phyloP scores from a whole-genome alignment of 2,888 invertebrate genomes.

The Eilema depressum region DNA sequence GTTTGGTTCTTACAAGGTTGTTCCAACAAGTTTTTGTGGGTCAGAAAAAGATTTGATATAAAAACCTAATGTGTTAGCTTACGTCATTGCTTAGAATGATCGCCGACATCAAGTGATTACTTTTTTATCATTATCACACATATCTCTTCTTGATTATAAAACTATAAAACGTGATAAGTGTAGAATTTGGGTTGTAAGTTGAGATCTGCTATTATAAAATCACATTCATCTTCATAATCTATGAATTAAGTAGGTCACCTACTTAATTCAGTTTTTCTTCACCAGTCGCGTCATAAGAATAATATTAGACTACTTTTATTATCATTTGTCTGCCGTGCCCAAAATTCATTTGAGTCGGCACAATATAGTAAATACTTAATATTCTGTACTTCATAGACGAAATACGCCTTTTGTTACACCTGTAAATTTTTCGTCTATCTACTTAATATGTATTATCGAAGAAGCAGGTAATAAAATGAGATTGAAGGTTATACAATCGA shows the following conservation, averaged over 20 bases:
- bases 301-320: background rate
- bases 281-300: background rate
- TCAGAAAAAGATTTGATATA: slow-evolving; percentile 47
- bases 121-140: slow-evolving; percentile 12
- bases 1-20: slow-evolving; percentile 69
- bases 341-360: too few species aligned
- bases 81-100: slow-evolving; percentile 36
- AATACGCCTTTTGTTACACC: too few species aligned
- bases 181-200: background rate
- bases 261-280: background rate
- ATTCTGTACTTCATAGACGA: too few species aligned
- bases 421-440: too few species aligned
- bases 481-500: background rate
- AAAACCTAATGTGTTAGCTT: slow-evolving; percentile 42
- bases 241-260: background rate
- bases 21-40: slow-evolving; percentile 51
- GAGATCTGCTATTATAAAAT: background rate
- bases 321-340: background rate
- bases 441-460: too few species aligned
- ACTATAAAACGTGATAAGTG: slow-evolving; percentile 7
- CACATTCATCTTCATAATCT: background rate
- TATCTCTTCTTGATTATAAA: slow-evolving; percentile 11
- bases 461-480: background rate
- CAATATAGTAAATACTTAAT: too few species aligned
- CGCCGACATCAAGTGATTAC: slow-evolving; percentile 12